A percentile compares a stretch with the other conserved stretches of the same genome.
Evolutionary conservation across 2,888 invertebrate genomes (phyloP).

Genomic region (Epinotia brunnichana): DNA sequence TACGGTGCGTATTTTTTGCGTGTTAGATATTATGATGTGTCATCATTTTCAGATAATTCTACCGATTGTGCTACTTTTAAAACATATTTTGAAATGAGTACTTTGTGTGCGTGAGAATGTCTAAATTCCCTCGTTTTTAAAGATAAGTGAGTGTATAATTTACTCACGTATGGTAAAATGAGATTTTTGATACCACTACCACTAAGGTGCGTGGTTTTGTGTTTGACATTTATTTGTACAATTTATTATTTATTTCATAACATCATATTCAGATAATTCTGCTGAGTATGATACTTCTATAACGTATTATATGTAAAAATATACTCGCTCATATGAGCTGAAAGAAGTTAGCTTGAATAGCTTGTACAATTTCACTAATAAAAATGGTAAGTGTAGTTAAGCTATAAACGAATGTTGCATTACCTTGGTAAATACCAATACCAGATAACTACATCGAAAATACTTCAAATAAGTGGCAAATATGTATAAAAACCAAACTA

Average conservation of each 20-base stretch:
- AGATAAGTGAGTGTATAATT: neutral
- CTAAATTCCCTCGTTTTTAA: neutral
- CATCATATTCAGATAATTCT: too few relatives aligned
- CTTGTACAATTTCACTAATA: too few relatives aligned
- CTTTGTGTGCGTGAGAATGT: neutral
- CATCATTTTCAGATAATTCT: constrained; percentile 20
- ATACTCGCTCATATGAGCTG: too few relatives aligned
- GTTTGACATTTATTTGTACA: too few relatives aligned
- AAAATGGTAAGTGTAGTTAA: neutral
- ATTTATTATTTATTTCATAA: too few relatives aligned
- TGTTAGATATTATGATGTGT: constrained; percentile 1
- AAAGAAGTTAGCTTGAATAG: too few relatives aligned
- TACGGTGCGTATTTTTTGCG: constrained; percentile 34
- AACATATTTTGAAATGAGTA: neutral
- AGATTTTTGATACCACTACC: neutral
- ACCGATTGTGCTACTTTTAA: neutral
- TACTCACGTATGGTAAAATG: neutral
- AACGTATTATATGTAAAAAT: neutral
- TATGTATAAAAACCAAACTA: neutral
- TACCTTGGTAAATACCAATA: neutral
- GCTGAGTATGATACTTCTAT: neutral
- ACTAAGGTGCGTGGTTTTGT: too few relatives aligned
- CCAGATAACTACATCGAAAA: neutral
- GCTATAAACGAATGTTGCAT: neutral
- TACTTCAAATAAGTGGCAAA: neutral